Evolutionary conservation across 2,797 vertebrate genomes (phyloP).

Genomic region (Crypturellus tataupa): DNA sequence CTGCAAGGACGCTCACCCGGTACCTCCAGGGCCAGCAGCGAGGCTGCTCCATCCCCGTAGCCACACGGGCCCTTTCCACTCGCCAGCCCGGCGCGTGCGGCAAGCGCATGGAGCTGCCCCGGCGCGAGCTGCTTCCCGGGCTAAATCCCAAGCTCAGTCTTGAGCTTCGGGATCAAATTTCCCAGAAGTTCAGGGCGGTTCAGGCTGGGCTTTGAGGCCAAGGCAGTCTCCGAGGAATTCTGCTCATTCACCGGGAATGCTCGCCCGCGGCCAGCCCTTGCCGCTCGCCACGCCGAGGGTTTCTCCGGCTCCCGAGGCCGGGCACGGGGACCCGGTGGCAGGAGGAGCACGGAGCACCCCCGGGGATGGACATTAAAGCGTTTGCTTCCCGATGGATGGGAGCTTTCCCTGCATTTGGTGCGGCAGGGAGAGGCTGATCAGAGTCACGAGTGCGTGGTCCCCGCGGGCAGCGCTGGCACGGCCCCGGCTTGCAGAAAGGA

Average conservation of each 20-base stretch:
- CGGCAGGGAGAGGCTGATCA: neutral
- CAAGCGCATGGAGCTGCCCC: neutral
- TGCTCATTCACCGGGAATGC: constrained; percentile 62
- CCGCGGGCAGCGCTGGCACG: rapidly evolving
- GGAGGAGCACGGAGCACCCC: neutral
- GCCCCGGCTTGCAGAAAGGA: rapidly evolving
- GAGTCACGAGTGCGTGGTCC: rapidly evolving
- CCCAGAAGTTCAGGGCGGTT: constrained; percentile 36
- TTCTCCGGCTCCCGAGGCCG: neutral
- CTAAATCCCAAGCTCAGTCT: neutral
- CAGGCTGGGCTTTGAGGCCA: neutral
- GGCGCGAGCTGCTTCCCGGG: neutral
- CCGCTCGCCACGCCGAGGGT: rapidly evolving
- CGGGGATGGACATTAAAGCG: rapidly evolving
- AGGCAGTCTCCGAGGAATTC: constrained; percentile 8
- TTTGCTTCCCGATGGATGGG: rapidly evolving
- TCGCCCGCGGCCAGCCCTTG: neutral
- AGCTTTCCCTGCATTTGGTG: neutral
- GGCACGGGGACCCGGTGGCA: neutral
- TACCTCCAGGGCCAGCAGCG: rapidly evolving
- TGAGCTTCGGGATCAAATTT: neutral
- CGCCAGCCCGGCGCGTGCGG: rapidly evolving
- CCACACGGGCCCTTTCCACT: rapidly evolving
- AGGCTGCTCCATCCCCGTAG: neutral
- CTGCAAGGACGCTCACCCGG: neutral